A percentile compares a stretch with the other conserved stretches of the same genome.
phyloP scores from a whole-genome alignment of 2,113 vertebrate species.

The Spizaetus ornatus region DNA sequence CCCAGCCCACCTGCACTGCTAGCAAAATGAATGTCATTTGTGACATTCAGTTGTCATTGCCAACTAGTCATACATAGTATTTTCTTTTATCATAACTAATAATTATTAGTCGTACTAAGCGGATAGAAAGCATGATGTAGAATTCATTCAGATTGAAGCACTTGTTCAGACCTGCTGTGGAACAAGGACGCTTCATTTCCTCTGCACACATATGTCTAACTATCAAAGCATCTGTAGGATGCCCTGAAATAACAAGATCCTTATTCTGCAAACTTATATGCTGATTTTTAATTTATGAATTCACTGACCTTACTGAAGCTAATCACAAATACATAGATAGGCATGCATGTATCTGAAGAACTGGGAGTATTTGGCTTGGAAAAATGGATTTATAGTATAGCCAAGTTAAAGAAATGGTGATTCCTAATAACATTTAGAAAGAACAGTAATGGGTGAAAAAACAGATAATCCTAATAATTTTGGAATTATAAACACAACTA shows the following conservation, averaged over 20 bases:
- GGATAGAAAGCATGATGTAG: conserved; percentile 54
- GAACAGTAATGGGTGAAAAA: not conserved
- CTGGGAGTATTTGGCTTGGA: not conserved
- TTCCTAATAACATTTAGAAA: not conserved
- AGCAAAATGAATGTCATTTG: not conserved
- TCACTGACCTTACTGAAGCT: not conserved
- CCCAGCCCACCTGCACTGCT: conserved; percentile 7
- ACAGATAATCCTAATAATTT: not conserved
- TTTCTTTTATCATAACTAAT: conserved; percentile 58
- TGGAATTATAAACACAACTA: not conserved
- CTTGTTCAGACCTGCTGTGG: conserved; percentile 26
- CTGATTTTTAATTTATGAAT: not conserved
- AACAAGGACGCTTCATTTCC: not conserved
- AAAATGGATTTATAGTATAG: not conserved
- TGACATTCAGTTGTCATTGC: conserved; percentile 62
- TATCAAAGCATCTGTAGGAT: not conserved
- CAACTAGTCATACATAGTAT: conserved; percentile 39
- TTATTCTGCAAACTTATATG: not conserved
- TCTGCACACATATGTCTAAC: not conserved
- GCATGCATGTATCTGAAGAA: not conserved
- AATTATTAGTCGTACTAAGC: conserved; percentile 46
- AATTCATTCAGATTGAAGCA: conserved; percentile 57
- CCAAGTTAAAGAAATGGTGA: not conserved
- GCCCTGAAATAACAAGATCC: not conserved
- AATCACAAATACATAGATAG: not conserved